Evolutionary conservation across 2,113 vertebrate genomes (phyloP).

Genomic region (Archilochus colubris): DNA sequence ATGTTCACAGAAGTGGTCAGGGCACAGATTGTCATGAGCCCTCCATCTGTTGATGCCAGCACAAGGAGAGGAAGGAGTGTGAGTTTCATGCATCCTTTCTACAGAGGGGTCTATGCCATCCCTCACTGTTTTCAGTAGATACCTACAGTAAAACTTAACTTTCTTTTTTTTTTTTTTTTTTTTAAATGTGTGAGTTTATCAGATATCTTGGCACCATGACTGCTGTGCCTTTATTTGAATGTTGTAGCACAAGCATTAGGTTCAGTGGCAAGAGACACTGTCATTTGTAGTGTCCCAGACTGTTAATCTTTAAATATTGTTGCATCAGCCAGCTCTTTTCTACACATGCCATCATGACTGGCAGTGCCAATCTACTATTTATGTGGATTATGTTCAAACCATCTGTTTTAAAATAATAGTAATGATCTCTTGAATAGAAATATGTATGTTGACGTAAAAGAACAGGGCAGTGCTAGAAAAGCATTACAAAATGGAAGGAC

Average conservation of each 20-base stretch:
- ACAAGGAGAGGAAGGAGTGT: conserved; percentile 34
- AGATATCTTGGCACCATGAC: conserved; percentile 12
- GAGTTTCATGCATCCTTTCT: conserved; percentile 29
- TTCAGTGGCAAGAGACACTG: conserved; percentile 62
- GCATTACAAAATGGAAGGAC: conserved; percentile 15
- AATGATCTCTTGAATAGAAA: conserved; percentile 71
- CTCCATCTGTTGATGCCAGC: conserved; percentile 50
- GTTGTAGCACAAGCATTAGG: conserved; percentile 32
- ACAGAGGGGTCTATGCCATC: not conserved
- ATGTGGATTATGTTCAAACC: conserved; percentile 75
- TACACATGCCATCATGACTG: conserved; percentile 70
- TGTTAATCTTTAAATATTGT: conserved; percentile 71
- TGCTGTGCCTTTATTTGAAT: conserved; percentile 53
- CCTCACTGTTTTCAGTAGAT: not conserved
- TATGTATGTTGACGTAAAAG: conserved; percentile 43
- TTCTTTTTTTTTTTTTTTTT: not conserved
- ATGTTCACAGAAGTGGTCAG: conserved; percentile 29
- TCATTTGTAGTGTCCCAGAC: conserved; percentile 69
- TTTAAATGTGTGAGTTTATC: conserved; percentile 11
- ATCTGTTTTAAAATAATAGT: conserved; percentile 74
- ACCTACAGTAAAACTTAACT: conserved; percentile 11
- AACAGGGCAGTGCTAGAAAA: conserved; percentile 16
- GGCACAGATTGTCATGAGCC: conserved; percentile 38
- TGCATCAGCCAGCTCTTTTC: conserved; percentile 68
- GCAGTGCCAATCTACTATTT: conserved; percentile 75